Evolutionary conservation across 2,888 invertebrate genomes (phyloP).

Genomic region (Platycnemis pennipes): DNA sequence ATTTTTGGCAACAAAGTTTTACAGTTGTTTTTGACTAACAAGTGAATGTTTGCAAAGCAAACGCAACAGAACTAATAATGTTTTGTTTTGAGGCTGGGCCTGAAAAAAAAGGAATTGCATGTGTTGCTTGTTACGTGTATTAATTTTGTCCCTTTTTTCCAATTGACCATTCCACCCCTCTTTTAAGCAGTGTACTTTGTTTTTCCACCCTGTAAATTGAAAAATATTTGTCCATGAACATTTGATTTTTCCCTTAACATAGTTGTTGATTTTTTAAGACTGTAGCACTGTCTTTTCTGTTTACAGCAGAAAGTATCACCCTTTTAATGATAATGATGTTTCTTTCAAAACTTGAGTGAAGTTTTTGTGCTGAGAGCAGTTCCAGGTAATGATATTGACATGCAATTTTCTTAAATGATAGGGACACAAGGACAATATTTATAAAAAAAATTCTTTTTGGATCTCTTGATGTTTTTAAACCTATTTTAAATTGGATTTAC

Average conservation of each 20-base stretch:
- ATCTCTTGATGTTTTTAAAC: too few relatives aligned
- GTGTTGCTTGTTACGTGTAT: slow-evolving; percentile 61
- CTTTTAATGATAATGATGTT: background rate
- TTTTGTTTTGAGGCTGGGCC: slow-evolving; percentile 65
- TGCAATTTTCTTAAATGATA: background rate
- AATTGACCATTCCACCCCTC: background rate
- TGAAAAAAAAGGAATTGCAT: slow-evolving; percentile 50
- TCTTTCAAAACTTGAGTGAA: background rate
- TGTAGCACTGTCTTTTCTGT: background rate
- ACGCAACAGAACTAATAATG: slow-evolving; percentile 41
- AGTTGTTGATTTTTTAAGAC: background rate
- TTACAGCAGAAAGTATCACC: background rate
- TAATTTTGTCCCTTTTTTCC: slow-evolving; percentile 46
- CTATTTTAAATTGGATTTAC: too few relatives aligned
- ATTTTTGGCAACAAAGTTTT: background rate
- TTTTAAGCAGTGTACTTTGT: slow-evolving; percentile 32
- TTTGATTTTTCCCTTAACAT: background rate
- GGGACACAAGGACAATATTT: background rate
- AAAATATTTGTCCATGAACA: background rate
- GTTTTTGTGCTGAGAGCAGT: slow-evolving; percentile 11
- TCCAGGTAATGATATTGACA: slow-evolving; percentile 20
- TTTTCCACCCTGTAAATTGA: slow-evolving; percentile 14
- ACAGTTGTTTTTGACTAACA: slow-evolving; percentile 34
- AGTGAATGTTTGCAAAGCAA: slow-evolving; percentile 47
- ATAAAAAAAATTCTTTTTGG: too few relatives aligned